A percentile compares a stretch with the other conserved stretches of the same genome.
Evolutionary conservation across 2,888 invertebrate genomes (phyloP).

Genomic region (Eilema caniola): DNA sequence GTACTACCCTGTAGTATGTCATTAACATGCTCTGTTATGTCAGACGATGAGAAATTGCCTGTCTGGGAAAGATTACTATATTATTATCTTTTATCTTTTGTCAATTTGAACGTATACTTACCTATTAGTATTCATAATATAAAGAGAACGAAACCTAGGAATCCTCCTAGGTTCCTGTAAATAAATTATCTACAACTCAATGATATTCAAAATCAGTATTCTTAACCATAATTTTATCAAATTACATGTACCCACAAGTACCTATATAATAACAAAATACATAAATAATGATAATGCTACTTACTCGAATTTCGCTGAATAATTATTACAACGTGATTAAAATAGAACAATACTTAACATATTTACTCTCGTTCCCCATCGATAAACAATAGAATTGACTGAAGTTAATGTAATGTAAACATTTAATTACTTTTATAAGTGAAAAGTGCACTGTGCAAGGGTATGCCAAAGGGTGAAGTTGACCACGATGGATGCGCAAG

Average conservation of each 20-base stretch:
- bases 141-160: background rate
- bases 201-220: background rate
- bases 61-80: background rate
- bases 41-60: constrained; percentile 7
- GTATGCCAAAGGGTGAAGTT: constrained; percentile 68
- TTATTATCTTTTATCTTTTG: background rate
- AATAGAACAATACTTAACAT: background rate
- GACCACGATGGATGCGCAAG: constrained; percentile 71
- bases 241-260: background rate
- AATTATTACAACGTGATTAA: background rate
- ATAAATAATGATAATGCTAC: background rate
- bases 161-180: background rate
- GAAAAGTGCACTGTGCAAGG: constrained; percentile 62
- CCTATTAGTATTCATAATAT: too few species aligned
- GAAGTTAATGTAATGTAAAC: constrained; percentile 44
- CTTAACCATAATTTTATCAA: background rate
- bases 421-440: constrained; percentile 51
- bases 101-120: background rate
- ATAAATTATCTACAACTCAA: background rate
- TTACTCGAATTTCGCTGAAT: background rate
- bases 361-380: background rate
- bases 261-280: background rate
- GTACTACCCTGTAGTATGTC: background rate
- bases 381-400: constrained; percentile 25
- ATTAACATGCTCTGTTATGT: constrained; percentile 7